Base-by-base conservation (phyloP, 2,113 vertebrate species). In the Chloropsis cyanopogon region DNA sequence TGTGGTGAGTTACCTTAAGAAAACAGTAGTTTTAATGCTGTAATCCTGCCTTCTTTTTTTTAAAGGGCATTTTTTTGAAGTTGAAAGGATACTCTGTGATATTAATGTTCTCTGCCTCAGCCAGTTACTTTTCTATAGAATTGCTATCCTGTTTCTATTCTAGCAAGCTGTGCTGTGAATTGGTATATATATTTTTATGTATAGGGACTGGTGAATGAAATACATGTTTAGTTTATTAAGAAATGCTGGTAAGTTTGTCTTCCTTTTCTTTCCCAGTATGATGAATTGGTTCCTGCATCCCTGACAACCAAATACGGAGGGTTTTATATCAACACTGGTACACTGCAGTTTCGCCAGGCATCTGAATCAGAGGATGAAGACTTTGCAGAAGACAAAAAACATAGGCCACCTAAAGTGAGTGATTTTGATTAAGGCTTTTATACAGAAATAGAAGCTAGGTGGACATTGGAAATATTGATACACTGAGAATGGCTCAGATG, bases 301-400 rank as follows among this genome's bases (percentile, higher is more conserved):
- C 98, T 99, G 93, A 99, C 98, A 96, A 99, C 99, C 42, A 99
- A 99, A 96, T 99, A 99, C 4, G 99, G 99, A 95, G 99, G 99
- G 25, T 99, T 99, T 98, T 99, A 99, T 96, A 99, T 99, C 97
- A 99, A 99, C 97, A 99, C 99, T 21, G 99, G 99, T 44, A 99
- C 99, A 2, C 96, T 99, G 94, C 99, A 99, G 96, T 99, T 99
- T 98, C 98, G 99, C 77, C 97, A 99, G 23, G 98, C 99, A 17
- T 99, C 99, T 1, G 99, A 99, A 72, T 99, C 99, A 2, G 99
- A 99, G 95, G 99, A 98, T 78, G 99, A 99, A 46, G 98, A 98
- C 65, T 93, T 95, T 88, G 85, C 91, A 37, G 97, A 97, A 53
- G 97, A 96, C 78, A 98, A 98, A 61, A 98, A 99, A 46, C 98